Base-by-base conservation (phyloP, 2,888 invertebrate species). In the Phasia obesa region DNA sequence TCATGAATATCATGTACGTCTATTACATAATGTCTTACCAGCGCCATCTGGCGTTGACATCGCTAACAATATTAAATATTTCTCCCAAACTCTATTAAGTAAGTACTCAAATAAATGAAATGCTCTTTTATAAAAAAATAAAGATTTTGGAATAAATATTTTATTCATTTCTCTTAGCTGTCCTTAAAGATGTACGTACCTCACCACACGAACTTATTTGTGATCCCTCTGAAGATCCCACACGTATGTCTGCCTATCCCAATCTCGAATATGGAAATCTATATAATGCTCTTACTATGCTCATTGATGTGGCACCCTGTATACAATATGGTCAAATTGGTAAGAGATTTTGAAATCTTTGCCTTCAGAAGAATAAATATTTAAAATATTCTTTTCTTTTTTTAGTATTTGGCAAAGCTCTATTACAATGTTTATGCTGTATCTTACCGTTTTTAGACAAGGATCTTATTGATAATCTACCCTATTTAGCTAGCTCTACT, bases 11-110 rank as follows among this genome's bases (percentile, higher is more conserved):
- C 98, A 99, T 92, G 94, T 97, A 89, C 95, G 99, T 86, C 94
- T 98, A 86, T 94, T 97, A 91, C 97, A 98, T 93, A 97, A 97
- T 88, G 94, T 95, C 87, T 95, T 97, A 91, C 98, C 99, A 82
- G 94, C 96, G 87, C 99, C 99, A 49, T 97, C 97, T 81, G 99
- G 99, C 85, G 94, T 95, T 84, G 99, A 99, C 92, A 97, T 99
- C 91, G 98, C 98, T 85, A 98, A 98, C 92, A 99, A 98, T 76
- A 94, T 99, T 89, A 98, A 99, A 92, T 99, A 98, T 92, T 99
- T 99, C 93, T 97, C 98, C 59, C 98, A 98, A 92, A 98, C 98
- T 51, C 93, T 99, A 84, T 93, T 99, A 87, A 97, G 99, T 99
- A 93, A 94, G 95, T 93, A 84, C 13, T 15, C 17, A 2, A 42